phyloP scores from a whole-genome alignment of 2,888 invertebrate genomes.

The Fragum sueziense region DNA sequence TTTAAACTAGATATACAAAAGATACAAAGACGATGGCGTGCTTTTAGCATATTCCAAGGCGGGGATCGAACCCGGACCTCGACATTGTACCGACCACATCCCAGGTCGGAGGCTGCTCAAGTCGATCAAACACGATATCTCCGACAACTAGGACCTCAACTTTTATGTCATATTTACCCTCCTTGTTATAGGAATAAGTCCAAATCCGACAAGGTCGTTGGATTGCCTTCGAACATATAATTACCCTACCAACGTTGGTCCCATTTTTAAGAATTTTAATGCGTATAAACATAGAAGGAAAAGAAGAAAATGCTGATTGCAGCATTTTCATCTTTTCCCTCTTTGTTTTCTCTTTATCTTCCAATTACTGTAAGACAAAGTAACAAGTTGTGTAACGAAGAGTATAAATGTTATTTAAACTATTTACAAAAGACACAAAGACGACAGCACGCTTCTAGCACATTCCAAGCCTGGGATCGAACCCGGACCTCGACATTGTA shows the following conservation, averaged over 20 bases:
- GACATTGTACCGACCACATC: conserved; percentile 53
- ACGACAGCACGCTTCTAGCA: conserved; percentile 15
- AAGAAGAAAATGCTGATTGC: conserved; percentile 1
- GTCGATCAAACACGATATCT: conserved; percentile 49
- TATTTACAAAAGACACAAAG: neutral
- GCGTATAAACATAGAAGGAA: neutral
- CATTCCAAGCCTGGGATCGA: conserved; percentile 56
- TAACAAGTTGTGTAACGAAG: neutral
- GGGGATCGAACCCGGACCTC: conserved; percentile 60
- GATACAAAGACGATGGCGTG: neutral
- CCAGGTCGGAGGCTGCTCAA: conserved; percentile 48
- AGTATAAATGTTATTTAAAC: neutral
- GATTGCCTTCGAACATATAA: too few species aligned
- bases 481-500: conserved; percentile 56
- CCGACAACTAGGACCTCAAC: conserved; percentile 59
- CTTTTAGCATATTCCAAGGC: conserved; percentile 44
- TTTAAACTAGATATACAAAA: neutral
- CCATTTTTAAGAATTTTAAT: too few species aligned
- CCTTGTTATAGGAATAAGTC: conserved; percentile 31
- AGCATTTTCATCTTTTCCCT: neutral
- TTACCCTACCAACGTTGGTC: too few species aligned
- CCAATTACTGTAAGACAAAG: neutral
- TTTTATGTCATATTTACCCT: neutral
- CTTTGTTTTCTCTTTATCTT: neutral
- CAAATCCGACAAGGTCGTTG: conserved; percentile 49